A percentile compares a stretch with the other conserved stretches of the same genome.
Evolutionary conservation across 2,797 vertebrate species (phyloP).

Genomic region (Heterohyrax brucei): DNA sequence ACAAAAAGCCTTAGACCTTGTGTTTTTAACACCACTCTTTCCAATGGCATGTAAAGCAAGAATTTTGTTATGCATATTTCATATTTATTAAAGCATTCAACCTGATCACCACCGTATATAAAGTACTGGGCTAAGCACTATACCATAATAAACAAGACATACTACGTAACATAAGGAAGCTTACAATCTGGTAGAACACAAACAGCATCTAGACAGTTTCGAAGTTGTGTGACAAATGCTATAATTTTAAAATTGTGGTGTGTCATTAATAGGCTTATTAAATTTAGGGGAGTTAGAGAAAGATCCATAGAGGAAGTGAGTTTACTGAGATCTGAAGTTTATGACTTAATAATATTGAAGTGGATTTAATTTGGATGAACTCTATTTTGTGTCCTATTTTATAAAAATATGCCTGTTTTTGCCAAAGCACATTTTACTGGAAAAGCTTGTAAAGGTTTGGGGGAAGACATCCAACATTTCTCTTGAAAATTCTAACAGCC

Average conservation of each 20-base stretch:
- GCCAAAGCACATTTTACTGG: background rate
- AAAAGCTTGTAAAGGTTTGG: background rate
- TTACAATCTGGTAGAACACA: background rate
- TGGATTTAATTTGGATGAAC: background rate
- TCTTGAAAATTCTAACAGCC: background rate
- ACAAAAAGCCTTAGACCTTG: background rate
- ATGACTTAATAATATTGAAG: background rate
- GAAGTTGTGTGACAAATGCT: background rate
- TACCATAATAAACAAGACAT: background rate
- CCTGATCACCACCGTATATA: background rate
- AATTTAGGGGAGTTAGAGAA: background rate
- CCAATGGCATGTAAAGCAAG: background rate
- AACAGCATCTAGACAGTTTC: background rate
- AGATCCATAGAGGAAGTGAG: background rate
- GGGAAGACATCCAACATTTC: background rate
- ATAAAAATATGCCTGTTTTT: background rate
- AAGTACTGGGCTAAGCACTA: slow-evolving; percentile 20
- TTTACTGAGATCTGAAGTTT: background rate
- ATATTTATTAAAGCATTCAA: background rate
- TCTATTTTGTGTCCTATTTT: background rate
- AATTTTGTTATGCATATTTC: background rate
- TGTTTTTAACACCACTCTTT: background rate
- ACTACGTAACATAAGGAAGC: background rate
- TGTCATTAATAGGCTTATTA: background rate
- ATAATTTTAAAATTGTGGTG: background rate